phyloP scores from a whole-genome alignment of 2,888 invertebrate genomes.

The Syrista parreyssii region DNA sequence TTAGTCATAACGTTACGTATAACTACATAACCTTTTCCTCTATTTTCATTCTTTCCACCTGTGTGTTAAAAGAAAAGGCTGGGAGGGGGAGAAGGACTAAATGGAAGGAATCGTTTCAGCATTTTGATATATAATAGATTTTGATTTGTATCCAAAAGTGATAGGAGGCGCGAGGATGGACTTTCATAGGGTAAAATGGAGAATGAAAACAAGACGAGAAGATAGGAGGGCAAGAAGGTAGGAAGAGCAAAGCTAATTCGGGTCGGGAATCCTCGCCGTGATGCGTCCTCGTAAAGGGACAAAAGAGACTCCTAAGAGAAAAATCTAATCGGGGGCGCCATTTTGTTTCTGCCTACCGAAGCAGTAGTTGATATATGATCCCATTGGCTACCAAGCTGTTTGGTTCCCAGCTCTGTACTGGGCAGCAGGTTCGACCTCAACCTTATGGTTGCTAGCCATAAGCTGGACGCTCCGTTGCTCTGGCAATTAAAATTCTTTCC shows the following conservation, averaged over 20 bases:
- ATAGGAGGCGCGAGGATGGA: not conserved
- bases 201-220: not conserved
- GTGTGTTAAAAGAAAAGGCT: not conserved
- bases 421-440: constrained; percentile 49
- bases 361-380: constrained; percentile 64
- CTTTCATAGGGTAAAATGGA: not conserved
- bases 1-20: not conserved
- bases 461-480: constrained; percentile 49
- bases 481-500: constrained; percentile 62
- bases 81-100: no score
- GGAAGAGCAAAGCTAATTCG: constrained; percentile 22
- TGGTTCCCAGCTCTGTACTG: constrained; percentile 54
- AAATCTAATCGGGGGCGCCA: constrained; percentile 36
- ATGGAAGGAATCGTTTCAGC: not conserved
- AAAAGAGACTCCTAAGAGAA: constrained; percentile 9
- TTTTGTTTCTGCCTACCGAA: constrained; percentile 57
- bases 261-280: constrained; percentile 35
- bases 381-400: constrained; percentile 63
- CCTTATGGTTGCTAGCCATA: constrained; percentile 51
- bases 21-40: not conserved
- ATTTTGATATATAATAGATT: not conserved
- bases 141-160: not conserved
- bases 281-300: not conserved
- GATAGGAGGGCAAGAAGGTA: not conserved
- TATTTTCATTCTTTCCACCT: not conserved